These are phyloP conservation scores for Pomacea canaliculata DNA, from an alignment of 2,888 invertebrate species.

Conservation along the genomic window DNA sequence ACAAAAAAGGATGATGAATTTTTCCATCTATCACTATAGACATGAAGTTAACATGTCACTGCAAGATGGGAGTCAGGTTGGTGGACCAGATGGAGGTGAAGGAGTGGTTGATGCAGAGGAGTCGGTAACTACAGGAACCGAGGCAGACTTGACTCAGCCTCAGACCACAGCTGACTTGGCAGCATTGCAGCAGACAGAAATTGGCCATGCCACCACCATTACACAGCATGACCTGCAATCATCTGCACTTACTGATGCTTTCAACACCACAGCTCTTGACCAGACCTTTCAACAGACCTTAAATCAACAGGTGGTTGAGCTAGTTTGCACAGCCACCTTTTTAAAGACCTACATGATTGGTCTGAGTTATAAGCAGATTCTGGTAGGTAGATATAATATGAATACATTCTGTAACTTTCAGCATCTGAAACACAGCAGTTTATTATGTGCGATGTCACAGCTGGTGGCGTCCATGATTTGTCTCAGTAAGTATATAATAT, in stretches of 20 bases:
- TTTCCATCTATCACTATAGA: conserved; percentile 41
- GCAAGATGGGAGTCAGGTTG: conserved; percentile 24
- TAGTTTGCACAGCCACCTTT: background rate
- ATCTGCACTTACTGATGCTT: conserved; percentile 42
- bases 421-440: no score
- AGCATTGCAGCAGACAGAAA: conserved; percentile 43
- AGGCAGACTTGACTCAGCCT: conserved; percentile 35
- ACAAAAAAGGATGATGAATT: no score
- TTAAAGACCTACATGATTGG: background rate
- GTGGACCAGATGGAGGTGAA: conserved; percentile 35
- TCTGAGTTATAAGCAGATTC: background rate
- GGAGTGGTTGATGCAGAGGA: conserved; percentile 35
- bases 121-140: conserved; percentile 25
- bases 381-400: no score
- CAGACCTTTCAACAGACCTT: conserved; percentile 61
- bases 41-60: conserved; percentile 71
- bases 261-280: conserved; percentile 39
- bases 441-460: no score
- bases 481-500: no score
- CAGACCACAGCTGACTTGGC: conserved; percentile 44
- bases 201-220: conserved; percentile 42
- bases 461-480: no score
- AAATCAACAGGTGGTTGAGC: conserved; percentile 57
- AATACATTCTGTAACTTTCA: no score
- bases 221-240: conserved; percentile 44